Conservation (phyloP, 2,113 vertebrate species). For the Eidolon helvum region DNA sequence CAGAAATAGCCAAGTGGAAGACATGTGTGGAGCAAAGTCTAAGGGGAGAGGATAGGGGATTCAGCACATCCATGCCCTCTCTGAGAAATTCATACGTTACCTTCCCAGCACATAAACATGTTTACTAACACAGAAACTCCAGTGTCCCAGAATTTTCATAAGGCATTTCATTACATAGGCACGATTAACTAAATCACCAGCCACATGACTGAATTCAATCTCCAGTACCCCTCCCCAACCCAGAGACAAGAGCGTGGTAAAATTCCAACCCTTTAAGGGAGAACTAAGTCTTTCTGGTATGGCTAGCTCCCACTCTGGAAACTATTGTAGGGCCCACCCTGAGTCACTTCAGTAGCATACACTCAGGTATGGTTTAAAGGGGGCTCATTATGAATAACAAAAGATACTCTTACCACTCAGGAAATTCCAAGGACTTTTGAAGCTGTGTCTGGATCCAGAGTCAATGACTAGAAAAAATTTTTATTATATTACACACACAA, state of each 20-base stretch:
- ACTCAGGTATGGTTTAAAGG: background rate
- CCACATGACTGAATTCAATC: background rate
- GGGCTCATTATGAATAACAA: background rate
- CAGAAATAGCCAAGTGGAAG: background rate
- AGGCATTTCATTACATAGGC: background rate
- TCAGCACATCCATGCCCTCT: background rate
- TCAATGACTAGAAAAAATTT: background rate
- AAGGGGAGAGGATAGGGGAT: background rate
- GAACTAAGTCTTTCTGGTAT: background rate
- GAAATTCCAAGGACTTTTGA: slow-evolving; percentile 26
- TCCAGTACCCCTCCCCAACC: background rate
- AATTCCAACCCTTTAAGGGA: background rate
- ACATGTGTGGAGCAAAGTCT: background rate
- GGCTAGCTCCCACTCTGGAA: background rate
- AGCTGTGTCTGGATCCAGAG: background rate
- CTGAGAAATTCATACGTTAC: background rate
- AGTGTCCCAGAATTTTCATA: background rate
- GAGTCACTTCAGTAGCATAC: background rate
- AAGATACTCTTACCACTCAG: background rate
- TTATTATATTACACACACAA: slow-evolving; percentile 2
- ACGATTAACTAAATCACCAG: background rate
- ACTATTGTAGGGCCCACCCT: background rate
- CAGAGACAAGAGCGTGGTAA: background rate
- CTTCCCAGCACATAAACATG: background rate
- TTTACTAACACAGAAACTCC: background rate